A percentile compares a stretch with the other conserved stretches of the same genome.
Evolutionary conservation across 2,113 vertebrate genomes (phyloP).

Genomic region (Neodon shergylaensis): DNA sequence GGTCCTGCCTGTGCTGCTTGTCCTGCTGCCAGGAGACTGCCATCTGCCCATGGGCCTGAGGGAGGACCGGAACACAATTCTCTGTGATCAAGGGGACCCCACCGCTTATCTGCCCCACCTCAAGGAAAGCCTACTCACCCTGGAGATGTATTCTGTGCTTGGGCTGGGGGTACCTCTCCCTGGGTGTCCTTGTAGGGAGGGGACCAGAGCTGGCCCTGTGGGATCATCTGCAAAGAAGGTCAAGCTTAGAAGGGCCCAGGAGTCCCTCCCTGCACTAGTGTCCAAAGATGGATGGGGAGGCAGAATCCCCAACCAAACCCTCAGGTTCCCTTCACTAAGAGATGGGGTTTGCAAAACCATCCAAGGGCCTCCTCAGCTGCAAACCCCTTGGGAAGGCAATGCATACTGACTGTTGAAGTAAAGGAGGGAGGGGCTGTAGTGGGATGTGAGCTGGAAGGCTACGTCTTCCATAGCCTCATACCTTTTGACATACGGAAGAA

Average conservation of each 20-base stretch:
- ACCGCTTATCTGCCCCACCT: accelerated
- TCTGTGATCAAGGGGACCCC: not conserved
- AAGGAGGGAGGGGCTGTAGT: not conserved
- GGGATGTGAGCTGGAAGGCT: not conserved
- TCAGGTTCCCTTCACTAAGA: not conserved
- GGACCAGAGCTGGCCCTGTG: constrained; percentile 77
- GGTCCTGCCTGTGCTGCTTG: not conserved
- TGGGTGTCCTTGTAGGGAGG: not conserved
- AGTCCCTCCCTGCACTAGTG: not conserved
- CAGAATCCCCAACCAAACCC: not conserved
- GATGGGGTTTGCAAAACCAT: not conserved
- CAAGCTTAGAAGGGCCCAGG: not conserved
- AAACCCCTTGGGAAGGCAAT: not conserved
- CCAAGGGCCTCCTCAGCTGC: not conserved
- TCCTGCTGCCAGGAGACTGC: constrained; percentile 5
- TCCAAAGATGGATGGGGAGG: too few relatives aligned
- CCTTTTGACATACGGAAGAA: not conserved
- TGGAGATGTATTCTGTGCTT: constrained; percentile 30
- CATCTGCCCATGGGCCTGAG: constrained; percentile 36
- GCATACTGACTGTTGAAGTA: not conserved
- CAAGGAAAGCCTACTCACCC: constrained; percentile 50
- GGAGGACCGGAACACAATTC: not conserved
- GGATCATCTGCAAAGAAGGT: constrained; percentile 77
- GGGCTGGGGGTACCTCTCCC: not conserved
- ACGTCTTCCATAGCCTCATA: not conserved